Conservation (phyloP, 2,113 vertebrate species). For the Ailurus styani region DNA sequence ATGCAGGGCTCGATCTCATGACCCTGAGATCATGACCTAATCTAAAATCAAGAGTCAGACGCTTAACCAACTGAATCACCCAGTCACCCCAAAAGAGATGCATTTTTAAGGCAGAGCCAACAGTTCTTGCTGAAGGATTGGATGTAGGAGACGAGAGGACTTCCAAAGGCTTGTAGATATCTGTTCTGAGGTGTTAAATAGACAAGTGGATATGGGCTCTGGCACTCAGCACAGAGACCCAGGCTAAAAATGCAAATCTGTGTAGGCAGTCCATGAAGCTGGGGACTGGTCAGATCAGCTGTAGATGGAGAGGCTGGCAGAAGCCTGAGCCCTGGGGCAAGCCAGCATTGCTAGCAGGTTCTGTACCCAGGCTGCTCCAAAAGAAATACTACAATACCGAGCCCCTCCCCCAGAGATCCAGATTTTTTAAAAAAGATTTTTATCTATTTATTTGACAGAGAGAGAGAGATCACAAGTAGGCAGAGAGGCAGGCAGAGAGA, state of each 20-base stretch:
- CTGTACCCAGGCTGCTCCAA: not conserved
- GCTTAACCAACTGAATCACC: no score
- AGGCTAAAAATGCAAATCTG: not conserved
- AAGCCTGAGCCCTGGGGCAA: not conserved
- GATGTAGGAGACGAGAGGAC: not conserved
- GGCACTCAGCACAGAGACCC: not conserved
- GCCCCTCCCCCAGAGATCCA: not conserved
- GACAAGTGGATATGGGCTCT: not conserved
- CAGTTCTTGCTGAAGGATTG: not conserved
- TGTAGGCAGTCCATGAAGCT: not conserved
- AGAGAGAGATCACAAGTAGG: no score
- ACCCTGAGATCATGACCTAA: no score
- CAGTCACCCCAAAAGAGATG: not conserved
- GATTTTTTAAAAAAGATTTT: no score
- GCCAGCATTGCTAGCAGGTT: not conserved
- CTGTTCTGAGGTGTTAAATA: not conserved
- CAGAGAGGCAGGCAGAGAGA: no score
- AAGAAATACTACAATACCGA: not conserved
- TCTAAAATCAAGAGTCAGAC: no score
- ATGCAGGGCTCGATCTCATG: fast-evolving
- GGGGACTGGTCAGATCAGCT: not conserved
- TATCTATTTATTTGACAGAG: no score
- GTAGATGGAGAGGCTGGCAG: not conserved
- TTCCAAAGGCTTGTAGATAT: not conserved
- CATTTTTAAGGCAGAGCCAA: not conserved